Evolutionary conservation across 2,797 vertebrate genomes (phyloP), one percentile per base, ranked within the genome.

Genomic region (Lates japonicus): DNA sequence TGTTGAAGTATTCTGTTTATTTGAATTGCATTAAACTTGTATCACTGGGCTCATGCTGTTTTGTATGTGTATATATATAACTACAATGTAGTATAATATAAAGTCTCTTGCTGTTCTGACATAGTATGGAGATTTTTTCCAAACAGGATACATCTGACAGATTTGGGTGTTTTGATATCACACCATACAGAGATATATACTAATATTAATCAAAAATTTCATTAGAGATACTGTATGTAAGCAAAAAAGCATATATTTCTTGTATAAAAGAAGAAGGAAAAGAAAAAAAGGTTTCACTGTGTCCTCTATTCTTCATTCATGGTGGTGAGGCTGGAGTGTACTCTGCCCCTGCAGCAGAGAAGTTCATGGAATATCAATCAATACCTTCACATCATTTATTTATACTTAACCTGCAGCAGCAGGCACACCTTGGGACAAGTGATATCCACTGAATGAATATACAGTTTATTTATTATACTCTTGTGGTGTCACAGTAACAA

Each of bases 361-460:
- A 63, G 64, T 72, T 90, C 72, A 66, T 48, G 39, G 89, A 92
- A 90, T 90, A 88, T 75, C 74, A 91, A 89, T 91, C 75, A 63
- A 76, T 84, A 70, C 20, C 39, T 51, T 76, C n/a, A 31, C 89
- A 91, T 93, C 2, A 90, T 86, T 91, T 92, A 93, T 93, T 93
- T 78, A 93, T 86, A 90, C 77, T 74, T 85, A 49, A 83, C 88
- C 91, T 72, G 80, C 67, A 90, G 89, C 87, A 69, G 74, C 41
- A 57, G 66, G 42, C 31, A 12, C 11, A 80, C 44, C 63, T 57
- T 59, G 41, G 25, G 42, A 66, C 33, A 51, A 22, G 39, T 52
- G 67, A 78, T 70, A 61, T 77, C 16, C 9, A 62, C 62, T n/a
- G 66, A 78, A 70, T 57, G 39, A 69, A 35, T 75, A 16, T 4